These are phyloP conservation scores for Drosophila atripex DNA, from an alignment of 2,888 invertebrate species.

Conservation along the genomic window DNA sequence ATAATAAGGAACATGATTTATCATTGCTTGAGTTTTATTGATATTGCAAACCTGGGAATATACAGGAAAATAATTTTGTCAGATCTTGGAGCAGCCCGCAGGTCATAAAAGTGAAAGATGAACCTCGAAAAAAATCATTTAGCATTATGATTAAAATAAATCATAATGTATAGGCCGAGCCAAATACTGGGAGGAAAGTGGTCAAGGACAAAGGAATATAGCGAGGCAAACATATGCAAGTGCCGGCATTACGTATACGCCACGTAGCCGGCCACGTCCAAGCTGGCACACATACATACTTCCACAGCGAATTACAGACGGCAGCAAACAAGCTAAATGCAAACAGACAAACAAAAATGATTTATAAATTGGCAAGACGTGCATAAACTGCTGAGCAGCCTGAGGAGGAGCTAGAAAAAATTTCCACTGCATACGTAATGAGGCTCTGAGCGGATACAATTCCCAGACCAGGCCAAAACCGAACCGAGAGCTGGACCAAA, in stretches of 20 bases:
- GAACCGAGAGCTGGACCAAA: constrained; percentile 43
- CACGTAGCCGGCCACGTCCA: constrained; percentile 64
- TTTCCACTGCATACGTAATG: constrained; percentile 77
- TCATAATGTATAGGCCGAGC: constrained; percentile 60
- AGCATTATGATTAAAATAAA: constrained; percentile 80
- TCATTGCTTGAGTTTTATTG: constrained; percentile 30
- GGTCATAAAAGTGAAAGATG: constrained; percentile 61
- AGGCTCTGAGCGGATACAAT: constrained; percentile 54
- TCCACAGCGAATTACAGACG: constrained; percentile 23
- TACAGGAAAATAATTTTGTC: constrained; percentile 58
- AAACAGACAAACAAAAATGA: constrained; percentile 81
- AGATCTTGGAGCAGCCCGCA: constrained; percentile 16
- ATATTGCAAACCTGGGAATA: constrained; percentile 42
- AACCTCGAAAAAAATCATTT: constrained; percentile 66
- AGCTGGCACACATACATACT: constrained; percentile 47
- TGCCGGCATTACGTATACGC: constrained; percentile 64
- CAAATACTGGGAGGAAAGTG: constrained; percentile 6
- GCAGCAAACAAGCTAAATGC: constrained; percentile 57
- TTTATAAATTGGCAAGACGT: constrained; percentile 82
- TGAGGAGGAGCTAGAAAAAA: constrained; percentile 42
- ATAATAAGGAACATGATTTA: constrained; percentile 22
- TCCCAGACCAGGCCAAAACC: constrained; percentile 15
- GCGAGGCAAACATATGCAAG: constrained; percentile 46
- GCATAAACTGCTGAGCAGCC: constrained; percentile 79
- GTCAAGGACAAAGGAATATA: background rate